These are phyloP conservation scores for Scolopax bukidnonensis DNA, from an alignment of 2,797 vertebrate genomes.

Conservation along the genomic window DNA sequence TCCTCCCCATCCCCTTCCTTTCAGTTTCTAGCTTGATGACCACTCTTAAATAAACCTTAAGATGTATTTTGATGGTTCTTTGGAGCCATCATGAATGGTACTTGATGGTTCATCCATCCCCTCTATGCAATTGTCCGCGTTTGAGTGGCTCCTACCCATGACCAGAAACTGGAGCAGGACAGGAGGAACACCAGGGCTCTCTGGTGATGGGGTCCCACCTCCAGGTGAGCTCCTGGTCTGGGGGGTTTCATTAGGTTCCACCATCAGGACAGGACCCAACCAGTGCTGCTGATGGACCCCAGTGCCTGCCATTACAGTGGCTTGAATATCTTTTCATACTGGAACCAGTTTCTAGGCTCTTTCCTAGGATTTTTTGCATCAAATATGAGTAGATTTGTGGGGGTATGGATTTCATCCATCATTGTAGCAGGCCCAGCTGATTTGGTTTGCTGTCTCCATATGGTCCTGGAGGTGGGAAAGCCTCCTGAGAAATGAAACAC, in stretches of 20 bases:
- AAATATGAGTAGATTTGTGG: rapidly evolving
- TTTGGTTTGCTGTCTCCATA: rapidly evolving
- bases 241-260: background rate
- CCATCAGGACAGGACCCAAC: background rate
- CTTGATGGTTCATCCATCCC: no score
- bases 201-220: background rate
- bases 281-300: background rate
- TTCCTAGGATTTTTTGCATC: background rate
- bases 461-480: background rate
- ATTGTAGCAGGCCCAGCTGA: rapidly evolving
- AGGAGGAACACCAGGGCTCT: background rate
- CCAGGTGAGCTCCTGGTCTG: background rate
- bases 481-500: background rate
- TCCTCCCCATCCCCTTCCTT: background rate
- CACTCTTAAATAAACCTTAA: background rate
- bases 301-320: rapidly evolving
- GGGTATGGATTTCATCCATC: background rate
- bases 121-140: rapidly evolving
- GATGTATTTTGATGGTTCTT: background rate
- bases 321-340: background rate
- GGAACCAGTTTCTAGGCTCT: background rate
- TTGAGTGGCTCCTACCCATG: background rate
- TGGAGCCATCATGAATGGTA: background rate
- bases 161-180: background rate
- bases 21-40: background rate